Evolutionary conservation across 2,113 vertebrate species (phyloP).

Genomic region (Thomomys bottae): DNA sequence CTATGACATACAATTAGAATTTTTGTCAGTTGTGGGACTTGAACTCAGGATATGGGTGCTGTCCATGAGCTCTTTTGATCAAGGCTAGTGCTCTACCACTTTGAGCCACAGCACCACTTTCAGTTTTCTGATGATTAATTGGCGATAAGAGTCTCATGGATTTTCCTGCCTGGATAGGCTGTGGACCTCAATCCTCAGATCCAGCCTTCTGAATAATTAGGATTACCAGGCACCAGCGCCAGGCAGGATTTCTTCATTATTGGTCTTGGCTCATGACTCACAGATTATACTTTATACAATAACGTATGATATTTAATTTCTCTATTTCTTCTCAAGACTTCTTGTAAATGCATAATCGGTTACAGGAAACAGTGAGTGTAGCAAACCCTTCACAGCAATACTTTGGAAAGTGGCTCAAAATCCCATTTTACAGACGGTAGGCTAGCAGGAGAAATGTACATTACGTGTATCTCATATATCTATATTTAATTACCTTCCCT

Average conservation of each 20-base stretch:
- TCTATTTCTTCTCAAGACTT: not conserved
- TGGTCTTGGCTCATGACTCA: not conserved
- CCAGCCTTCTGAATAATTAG: too few species aligned
- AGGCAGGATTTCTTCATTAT: too few species aligned
- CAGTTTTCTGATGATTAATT: too few species aligned
- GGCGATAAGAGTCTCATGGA: too few species aligned
- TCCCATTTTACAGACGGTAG: not conserved
- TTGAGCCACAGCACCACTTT: too few species aligned
- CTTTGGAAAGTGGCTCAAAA: not conserved
- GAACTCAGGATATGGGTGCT: too few species aligned
- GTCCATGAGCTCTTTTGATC: too few species aligned
- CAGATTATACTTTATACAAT: not conserved
- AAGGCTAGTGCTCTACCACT: too few species aligned
- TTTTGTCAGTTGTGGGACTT: not conserved
- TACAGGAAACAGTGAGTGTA: not conserved
- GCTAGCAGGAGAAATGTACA: not conserved
- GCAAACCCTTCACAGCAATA: not conserved
- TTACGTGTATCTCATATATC: not conserved
- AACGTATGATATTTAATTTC: not conserved
- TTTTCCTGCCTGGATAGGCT: too few species aligned
- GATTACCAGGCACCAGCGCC: too few species aligned
- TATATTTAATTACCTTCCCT: slow-evolving; percentile 11
- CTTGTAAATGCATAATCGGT: not conserved
- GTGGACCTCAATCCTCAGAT: too few species aligned
- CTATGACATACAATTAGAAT: not conserved